These are phyloP conservation scores for Meta bourneti DNA, from an alignment of 2,888 invertebrate species.

Conservation along the genomic window DNA sequence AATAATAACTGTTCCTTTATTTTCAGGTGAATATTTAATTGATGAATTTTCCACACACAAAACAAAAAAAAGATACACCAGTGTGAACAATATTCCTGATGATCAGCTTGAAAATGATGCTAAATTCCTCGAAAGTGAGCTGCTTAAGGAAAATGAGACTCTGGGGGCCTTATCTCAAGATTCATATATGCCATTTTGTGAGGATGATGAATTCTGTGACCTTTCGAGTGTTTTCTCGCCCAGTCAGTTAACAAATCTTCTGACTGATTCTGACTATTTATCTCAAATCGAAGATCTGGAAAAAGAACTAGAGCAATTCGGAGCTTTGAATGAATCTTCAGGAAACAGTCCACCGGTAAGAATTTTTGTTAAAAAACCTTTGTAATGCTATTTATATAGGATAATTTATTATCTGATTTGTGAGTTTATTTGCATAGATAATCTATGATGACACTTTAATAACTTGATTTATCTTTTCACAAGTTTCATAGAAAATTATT, in stretches of 20 bases:
- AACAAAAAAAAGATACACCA: too few relatives aligned
- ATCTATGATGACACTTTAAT: too few relatives aligned
- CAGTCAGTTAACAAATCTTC: conserved; percentile 24
- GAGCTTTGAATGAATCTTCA: conserved; percentile 17
- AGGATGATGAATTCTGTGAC: conserved; percentile 34
- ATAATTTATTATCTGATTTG: too few relatives aligned
- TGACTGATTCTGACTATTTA: conserved; percentile 61
- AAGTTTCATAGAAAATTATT: too few relatives aligned
- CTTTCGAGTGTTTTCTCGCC: conserved; percentile 51
- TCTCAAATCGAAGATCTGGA: conserved; percentile 57
- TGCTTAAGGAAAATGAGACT: conserved; percentile 45
- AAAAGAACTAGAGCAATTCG: conserved; percentile 43
- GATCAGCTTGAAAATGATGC: conserved; percentile 34
- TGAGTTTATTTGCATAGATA: too few relatives aligned
- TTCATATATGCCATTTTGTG: conserved; percentile 65
- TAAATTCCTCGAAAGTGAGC: conserved; percentile 26
- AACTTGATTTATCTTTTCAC: too few relatives aligned
- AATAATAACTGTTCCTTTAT: too few relatives aligned
- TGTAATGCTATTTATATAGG: too few relatives aligned
- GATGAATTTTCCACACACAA: conserved; percentile 57
- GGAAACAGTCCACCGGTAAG: conserved; percentile 38
- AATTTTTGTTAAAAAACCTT: background rate
- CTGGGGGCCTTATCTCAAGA: conserved; percentile 30
- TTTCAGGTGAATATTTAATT: conserved; percentile 63
- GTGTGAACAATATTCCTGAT: conserved; percentile 14